Conservation (phyloP, 2,113 vertebrate species). For the Mus spicilegus region DNA sequence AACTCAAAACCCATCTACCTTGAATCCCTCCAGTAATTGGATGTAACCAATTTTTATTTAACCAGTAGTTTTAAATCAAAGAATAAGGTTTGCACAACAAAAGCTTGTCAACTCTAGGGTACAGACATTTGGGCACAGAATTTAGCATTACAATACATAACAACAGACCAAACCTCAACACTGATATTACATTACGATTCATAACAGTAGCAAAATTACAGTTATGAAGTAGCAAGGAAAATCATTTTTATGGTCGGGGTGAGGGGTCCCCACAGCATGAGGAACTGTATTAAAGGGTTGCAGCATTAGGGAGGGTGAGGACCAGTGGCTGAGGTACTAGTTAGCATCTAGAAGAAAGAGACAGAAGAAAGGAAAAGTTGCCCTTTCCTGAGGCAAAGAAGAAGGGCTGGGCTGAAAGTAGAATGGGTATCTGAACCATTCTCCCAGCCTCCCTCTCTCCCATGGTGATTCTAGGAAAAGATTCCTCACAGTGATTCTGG, state of each 20-base stretch:
- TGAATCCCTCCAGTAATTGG: no score
- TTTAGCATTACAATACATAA: no score
- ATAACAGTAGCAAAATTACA: background rate
- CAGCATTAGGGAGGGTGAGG: background rate
- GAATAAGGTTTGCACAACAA: no score
- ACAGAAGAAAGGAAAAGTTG: background rate
- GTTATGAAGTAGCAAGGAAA: background rate
- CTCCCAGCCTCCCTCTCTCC: background rate
- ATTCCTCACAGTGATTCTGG: constrained; percentile 9
- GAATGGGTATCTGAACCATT: background rate
- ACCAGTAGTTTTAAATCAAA: no score
- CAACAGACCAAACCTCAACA: no score
- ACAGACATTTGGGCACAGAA: no score
- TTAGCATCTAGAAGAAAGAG: background rate
- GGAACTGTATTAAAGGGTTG: background rate
- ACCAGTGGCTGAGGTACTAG: background rate
- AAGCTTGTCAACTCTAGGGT: no score
- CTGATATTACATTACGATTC: background rate
- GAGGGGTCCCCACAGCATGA: background rate
- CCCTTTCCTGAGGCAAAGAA: background rate
- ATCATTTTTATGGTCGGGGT: background rate
- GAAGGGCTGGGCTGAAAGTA: background rate
- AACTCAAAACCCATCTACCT: no score
- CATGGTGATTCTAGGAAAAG: constrained; percentile 10
- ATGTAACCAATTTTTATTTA: no score